Percentiles rank a stretch among this genome's conserved stretches.
phyloP scores from a whole-genome alignment of 2,888 invertebrate species.

The Napeogenes sylphis region DNA sequence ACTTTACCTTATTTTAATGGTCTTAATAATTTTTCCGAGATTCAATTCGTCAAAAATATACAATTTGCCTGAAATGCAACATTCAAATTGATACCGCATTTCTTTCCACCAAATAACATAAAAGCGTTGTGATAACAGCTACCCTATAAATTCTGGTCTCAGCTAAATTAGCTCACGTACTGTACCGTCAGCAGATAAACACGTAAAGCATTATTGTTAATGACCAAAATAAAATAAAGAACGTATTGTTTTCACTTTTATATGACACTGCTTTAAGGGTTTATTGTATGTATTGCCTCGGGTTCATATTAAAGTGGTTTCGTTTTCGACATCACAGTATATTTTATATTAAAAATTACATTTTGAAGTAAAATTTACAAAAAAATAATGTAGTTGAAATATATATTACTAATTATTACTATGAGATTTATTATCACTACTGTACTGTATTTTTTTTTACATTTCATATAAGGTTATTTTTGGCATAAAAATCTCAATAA shows the following conservation, averaged over 20 bases:
- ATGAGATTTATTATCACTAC: too few relatives aligned
- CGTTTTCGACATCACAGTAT: too few relatives aligned
- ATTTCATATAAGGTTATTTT: not conserved
- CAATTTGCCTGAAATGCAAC: constrained; percentile 11
- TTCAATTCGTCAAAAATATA: too few relatives aligned
- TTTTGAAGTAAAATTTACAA: too few relatives aligned
- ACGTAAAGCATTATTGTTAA: constrained; percentile 2
- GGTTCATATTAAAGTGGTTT: too few relatives aligned
- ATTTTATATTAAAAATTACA: too few relatives aligned
- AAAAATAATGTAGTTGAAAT: too few relatives aligned
- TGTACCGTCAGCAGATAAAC: constrained; percentile 20
- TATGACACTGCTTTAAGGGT: not conserved
- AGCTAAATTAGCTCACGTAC: constrained; percentile 31
- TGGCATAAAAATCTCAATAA: not conserved
- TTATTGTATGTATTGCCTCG: too few relatives aligned
- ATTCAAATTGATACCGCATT: constrained; percentile 25
- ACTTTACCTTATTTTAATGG: too few relatives aligned
- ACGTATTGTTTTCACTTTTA: not conserved
- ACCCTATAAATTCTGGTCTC: constrained; percentile 31
- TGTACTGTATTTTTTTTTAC: not conserved
- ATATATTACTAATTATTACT: too few relatives aligned
- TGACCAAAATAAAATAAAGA: constrained; percentile 2
- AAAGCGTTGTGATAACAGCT: constrained; percentile 31
- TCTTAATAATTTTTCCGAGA: too few relatives aligned
- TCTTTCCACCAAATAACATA: constrained; percentile 29